These are phyloP conservation scores for Lithosia quadra DNA, from an alignment of 2,888 invertebrate species.

Conservation along the genomic window DNA sequence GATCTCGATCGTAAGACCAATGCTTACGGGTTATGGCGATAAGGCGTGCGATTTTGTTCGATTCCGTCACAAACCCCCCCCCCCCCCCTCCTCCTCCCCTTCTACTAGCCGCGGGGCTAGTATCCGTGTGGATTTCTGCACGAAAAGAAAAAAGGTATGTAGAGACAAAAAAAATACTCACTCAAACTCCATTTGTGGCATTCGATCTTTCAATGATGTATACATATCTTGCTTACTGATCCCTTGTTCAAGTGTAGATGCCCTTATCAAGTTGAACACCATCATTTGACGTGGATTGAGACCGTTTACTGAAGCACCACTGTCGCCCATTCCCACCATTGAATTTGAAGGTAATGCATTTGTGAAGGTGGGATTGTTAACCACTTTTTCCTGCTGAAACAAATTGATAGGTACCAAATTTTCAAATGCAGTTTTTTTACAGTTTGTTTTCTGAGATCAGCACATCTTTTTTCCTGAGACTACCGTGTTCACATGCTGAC, in stretches of 20 bases:
- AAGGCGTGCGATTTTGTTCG: too few relatives aligned
- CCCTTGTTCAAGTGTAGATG: slow-evolving; percentile 79
- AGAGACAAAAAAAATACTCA: slow-evolving; percentile 58
- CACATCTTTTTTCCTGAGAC: too few relatives aligned
- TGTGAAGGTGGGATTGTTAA: slow-evolving; percentile 63
- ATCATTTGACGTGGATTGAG: slow-evolving; percentile 81
- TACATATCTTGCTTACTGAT: slow-evolving; percentile 84
- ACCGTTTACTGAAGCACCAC: slow-evolving; percentile 72
- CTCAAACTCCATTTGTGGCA: slow-evolving; percentile 82
- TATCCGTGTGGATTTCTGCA: too few relatives aligned
- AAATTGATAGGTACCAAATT: background rate
- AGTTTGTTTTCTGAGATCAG: too few relatives aligned
- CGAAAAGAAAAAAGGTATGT: too few relatives aligned
- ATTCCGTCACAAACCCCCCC: too few relatives aligned
- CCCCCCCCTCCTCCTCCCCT: too few relatives aligned
- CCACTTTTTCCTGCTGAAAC: slow-evolving; percentile 67
- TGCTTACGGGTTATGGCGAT: too few relatives aligned
- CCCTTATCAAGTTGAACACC: slow-evolving; percentile 81
- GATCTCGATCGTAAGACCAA: too few relatives aligned
- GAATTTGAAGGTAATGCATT: slow-evolving; percentile 78
- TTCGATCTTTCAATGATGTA: slow-evolving; percentile 74
- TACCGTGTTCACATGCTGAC: too few relatives aligned
- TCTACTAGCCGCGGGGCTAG: too few relatives aligned
- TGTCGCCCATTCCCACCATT: slow-evolving; percentile 75
- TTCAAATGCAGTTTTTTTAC: background rate